Conservation (phyloP, 2,797 vertebrate genomes). For the Acridotheres tristis region DNA sequence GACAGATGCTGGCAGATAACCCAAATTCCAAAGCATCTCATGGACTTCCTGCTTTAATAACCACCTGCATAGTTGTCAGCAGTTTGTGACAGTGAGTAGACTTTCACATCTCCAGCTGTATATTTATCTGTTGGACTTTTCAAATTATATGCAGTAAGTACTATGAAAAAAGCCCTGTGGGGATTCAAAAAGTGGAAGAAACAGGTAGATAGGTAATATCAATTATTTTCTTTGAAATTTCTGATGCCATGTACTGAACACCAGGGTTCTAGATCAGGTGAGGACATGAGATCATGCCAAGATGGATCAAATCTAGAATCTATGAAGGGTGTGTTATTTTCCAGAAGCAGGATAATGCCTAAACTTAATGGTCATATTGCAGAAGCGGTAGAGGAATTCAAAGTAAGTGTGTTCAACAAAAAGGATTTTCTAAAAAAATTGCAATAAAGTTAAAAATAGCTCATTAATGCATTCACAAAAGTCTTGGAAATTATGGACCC, state of each 20-base stretch:
- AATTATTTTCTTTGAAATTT: background rate
- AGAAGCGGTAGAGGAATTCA: background rate
- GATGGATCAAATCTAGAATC: background rate
- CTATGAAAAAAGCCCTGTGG: background rate
- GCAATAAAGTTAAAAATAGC: background rate
- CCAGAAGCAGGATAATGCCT: background rate
- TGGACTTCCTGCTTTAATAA: background rate
- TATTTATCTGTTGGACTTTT: background rate
- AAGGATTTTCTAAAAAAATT: background rate
- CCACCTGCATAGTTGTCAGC: background rate
- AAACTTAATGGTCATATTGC: background rate
- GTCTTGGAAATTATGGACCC: background rate
- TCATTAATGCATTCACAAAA: background rate
- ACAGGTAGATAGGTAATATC: fast-evolving
- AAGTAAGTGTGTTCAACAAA: background rate
- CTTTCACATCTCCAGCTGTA: background rate
- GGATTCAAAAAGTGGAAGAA: background rate
- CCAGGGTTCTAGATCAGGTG: background rate
- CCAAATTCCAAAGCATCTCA: background rate
- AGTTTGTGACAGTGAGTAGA: background rate
- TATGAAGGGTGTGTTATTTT: background rate
- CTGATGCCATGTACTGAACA: background rate
- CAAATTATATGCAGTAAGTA: background rate
- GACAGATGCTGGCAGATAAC: background rate
- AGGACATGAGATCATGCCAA: background rate